A percentile compares a stretch with the other conserved stretches of the same genome.
These are phyloP conservation scores for Strix uralensis DNA, from an alignment of 2,113 vertebrate species.

Conservation along the genomic window DNA sequence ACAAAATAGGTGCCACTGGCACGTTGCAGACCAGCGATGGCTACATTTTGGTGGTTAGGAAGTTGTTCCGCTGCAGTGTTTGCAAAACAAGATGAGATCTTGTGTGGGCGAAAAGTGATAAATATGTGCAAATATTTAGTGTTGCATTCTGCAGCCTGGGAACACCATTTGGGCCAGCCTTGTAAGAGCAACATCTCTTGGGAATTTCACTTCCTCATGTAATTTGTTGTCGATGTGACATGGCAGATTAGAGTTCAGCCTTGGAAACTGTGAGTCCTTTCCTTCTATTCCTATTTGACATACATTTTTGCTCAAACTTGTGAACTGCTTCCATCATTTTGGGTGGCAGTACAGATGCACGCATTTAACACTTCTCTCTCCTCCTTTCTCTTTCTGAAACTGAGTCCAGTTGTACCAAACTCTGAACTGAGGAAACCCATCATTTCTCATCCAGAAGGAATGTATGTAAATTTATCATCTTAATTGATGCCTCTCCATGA, in stretches of 20 bases:
- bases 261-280: not conserved
- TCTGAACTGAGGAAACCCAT: not conserved
- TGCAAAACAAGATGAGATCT: slow-evolving; percentile 43
- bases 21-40: not conserved
- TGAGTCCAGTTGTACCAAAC: slow-evolving; percentile 11
- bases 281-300: slow-evolving; percentile 16
- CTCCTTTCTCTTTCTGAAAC: slow-evolving; percentile 10
- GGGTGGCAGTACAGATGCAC: slow-evolving; percentile 29
- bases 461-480: slow-evolving; percentile 42
- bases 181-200: not conserved
- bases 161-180: not conserved
- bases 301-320: slow-evolving; percentile 51
- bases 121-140: slow-evolving; percentile 39
- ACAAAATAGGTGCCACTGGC: not conserved
- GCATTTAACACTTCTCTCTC: slow-evolving; percentile 14
- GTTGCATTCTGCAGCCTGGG: not conserved
- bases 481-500: slow-evolving; percentile 49
- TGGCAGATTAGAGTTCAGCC: slow-evolving; percentile 24
- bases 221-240: slow-evolving; percentile 3
- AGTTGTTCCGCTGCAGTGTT: slow-evolving; percentile 23
- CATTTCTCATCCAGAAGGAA: slow-evolving; percentile 41
- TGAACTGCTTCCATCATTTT: slow-evolving; percentile 35
- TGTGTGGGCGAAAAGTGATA: slow-evolving; percentile 23
- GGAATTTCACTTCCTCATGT: slow-evolving; percentile 9
- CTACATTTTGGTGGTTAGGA: not conserved